Percentiles rank a stretch among this genome's conserved stretches.
Evolutionary conservation across 2,113 vertebrate species (phyloP).

Genomic region (Enhydra lutris): DNA sequence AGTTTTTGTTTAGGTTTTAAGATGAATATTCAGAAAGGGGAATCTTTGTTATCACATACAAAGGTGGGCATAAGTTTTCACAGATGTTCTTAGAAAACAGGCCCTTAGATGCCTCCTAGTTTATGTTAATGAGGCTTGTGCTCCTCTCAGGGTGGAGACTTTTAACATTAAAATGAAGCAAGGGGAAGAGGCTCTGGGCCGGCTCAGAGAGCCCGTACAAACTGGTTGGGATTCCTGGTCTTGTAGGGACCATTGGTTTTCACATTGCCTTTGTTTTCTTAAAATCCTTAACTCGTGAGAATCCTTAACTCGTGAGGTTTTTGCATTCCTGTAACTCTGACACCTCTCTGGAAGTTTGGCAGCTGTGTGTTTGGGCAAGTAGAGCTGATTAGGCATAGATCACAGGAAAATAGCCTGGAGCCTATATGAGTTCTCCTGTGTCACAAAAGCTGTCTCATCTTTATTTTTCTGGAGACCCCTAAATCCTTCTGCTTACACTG

Average conservation of each 20-base stretch:
- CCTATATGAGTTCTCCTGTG: background rate
- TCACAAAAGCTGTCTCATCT: background rate
- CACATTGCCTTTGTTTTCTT: background rate
- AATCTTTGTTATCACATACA: background rate
- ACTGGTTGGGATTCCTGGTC: background rate
- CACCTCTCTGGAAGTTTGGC: background rate
- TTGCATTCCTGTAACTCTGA: background rate
- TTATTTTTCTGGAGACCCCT: background rate
- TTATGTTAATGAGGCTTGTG: background rate
- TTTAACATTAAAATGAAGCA: background rate
- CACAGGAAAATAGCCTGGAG: background rate
- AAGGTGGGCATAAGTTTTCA: background rate
- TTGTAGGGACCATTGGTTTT: background rate
- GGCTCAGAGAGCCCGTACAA: background rate
- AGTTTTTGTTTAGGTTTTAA: background rate
- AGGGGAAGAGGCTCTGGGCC: background rate
- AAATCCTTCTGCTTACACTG: background rate
- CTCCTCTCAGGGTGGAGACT: background rate
- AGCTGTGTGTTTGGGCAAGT: background rate
- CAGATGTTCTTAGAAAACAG: background rate
- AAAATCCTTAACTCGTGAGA: background rate
- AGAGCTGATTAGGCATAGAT: background rate
- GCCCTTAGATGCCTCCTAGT: background rate
- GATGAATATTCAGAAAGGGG: background rate
- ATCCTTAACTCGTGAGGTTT: background rate